Evolutionary conservation across 2,797 vertebrate genomes (phyloP).

Genomic region (Yasuhikotakia modesta): DNA sequence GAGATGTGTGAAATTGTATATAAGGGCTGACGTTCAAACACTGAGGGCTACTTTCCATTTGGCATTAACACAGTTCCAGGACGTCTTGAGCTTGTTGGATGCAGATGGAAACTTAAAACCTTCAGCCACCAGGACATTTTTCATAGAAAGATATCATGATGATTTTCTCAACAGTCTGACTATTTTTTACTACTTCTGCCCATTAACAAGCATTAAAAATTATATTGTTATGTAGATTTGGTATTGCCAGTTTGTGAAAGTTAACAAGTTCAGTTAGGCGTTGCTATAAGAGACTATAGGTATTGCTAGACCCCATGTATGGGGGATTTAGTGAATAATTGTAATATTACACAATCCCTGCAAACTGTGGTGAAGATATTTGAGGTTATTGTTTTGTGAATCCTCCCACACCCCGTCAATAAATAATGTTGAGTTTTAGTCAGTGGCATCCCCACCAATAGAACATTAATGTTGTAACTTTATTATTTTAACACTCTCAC

Average conservation of each 20-base stretch:
- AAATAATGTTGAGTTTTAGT: too few relatives aligned
- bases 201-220: not conserved
- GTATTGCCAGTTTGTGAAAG: not conserved
- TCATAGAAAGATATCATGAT: not conserved
- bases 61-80: constrained; percentile 4
- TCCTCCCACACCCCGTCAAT: too few relatives aligned
- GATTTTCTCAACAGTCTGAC: not conserved
- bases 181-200: not conserved
- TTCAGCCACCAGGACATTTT: not conserved
- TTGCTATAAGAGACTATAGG: too few relatives aligned
- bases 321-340: too few relatives aligned
- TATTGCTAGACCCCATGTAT: too few relatives aligned
- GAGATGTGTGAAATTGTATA: not conserved
- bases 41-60: constrained; percentile 1
- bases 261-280: not conserved
- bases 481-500: too few relatives aligned
- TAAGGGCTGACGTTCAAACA: not conserved
- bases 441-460: too few relatives aligned
- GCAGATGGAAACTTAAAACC: constrained; percentile 6
- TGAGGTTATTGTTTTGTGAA: too few relatives aligned
- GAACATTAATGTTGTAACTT: too few relatives aligned
- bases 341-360: too few relatives aligned
- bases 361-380: too few relatives aligned
- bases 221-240: not conserved
- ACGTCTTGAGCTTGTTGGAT: not conserved